Conservation (phyloP, 1,140 invertebrate genomes). For the Bilobella aurantiaca region DNA sequence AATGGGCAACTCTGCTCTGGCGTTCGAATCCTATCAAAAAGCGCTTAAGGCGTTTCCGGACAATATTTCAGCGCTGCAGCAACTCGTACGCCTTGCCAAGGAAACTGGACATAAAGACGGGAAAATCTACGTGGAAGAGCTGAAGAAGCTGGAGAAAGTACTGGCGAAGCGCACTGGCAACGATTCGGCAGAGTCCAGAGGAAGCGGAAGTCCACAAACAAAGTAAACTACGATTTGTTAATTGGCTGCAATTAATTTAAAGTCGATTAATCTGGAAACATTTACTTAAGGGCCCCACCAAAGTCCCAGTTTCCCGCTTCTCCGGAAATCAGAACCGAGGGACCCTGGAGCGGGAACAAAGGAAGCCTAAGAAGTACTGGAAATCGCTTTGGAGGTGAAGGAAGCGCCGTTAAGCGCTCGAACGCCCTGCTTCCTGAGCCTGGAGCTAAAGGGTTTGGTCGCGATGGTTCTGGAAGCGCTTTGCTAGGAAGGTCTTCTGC, state of each 20-base stretch:
- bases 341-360: not conserved
- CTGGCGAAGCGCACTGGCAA: conserved; percentile 45
- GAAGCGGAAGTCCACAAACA: not conserved
- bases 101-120: conserved; percentile 74
- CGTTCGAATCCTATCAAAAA: conserved; percentile 63
- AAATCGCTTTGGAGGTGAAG: not conserved
- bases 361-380: not conserved
- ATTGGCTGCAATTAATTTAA: not conserved
- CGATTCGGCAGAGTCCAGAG: not conserved
- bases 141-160: conserved; percentile 72
- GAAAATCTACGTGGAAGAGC: conserved; percentile 62
- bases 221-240: not conserved
- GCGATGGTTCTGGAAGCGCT: too few species aligned
- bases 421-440: too few species aligned
- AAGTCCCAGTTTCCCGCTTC: not conserved
- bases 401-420: too few species aligned
- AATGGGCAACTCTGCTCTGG: conserved; percentile 72
- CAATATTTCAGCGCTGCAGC: conserved; percentile 53
- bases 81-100: conserved; percentile 66
- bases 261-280: not conserved
- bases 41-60: conserved; percentile 29
- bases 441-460: too few species aligned
- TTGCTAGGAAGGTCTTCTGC: too few species aligned
- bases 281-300: not conserved
- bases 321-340: not conserved